A percentile compares a stretch with the other conserved stretches of the same genome.
phyloP scores from a whole-genome alignment of 37 sponge, comb jelly and placozoan genomes.

The Cliona cf. orientalis region DNA sequence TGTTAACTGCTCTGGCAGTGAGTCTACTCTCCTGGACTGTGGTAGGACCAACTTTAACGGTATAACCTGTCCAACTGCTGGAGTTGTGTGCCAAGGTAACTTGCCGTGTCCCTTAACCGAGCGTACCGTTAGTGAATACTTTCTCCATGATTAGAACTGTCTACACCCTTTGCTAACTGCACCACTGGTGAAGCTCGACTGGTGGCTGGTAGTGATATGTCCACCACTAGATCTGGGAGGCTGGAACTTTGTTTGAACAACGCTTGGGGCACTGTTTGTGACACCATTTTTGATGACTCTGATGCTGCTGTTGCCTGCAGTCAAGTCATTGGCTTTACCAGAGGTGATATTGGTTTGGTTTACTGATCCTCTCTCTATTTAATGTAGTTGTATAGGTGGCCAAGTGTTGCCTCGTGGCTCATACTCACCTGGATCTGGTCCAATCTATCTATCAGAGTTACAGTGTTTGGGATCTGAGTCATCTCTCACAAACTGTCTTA shows the following conservation, averaged over 20 bases:
- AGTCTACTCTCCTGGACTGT: conserved; percentile 27
- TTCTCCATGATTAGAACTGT: too few species aligned
- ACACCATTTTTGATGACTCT: not conserved
- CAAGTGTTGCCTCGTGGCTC: not conserved
- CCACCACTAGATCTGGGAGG: conserved; percentile 12
- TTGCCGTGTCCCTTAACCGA: too few species aligned
- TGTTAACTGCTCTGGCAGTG: conserved; percentile 41
- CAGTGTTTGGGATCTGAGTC: conserved; percentile 30
- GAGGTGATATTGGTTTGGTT: too few species aligned
- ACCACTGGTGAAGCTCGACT: conserved; percentile 3
- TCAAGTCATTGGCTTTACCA: conserved; percentile 11
- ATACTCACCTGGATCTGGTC: conserved; percentile 5
- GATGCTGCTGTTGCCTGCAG: conserved; percentile 35
- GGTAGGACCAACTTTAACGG: not conserved
- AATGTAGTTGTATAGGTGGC: not conserved
- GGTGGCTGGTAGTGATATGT: not conserved
- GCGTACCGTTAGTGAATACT: too few species aligned
- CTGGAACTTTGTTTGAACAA: conserved; percentile 50
- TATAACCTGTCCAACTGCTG: not conserved
- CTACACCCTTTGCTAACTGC: conserved; percentile 6
- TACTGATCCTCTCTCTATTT: not conserved
- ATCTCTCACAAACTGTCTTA: conserved; percentile 11
- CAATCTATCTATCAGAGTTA: conserved; percentile 21
- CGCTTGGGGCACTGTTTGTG: conserved; percentile 51
- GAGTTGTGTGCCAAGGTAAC: conserved; percentile 48